Conservation (phyloP, 2,797 vertebrate species). For the Phaenicophaeus curvirostris region DNA sequence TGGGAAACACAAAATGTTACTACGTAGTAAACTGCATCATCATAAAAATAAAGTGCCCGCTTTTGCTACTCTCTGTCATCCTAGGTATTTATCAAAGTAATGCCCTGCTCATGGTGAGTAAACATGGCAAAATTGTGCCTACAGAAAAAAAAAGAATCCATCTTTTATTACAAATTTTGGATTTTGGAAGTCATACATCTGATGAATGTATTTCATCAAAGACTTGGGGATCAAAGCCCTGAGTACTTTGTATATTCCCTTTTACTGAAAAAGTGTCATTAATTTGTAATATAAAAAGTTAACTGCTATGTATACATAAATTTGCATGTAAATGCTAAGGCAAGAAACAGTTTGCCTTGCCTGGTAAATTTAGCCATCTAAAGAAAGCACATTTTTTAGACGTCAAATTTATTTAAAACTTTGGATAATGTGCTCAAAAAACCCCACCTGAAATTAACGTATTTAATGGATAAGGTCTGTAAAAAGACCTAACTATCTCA, state of each 20-base stretch:
- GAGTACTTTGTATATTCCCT: background rate
- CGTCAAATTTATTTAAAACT: background rate
- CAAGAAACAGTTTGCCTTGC: background rate
- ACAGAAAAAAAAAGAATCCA: background rate
- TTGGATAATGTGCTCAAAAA: background rate
- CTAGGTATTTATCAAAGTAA: background rate
- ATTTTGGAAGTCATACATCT: background rate
- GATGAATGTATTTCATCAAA: conserved; percentile 10
- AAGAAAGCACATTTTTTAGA: background rate
- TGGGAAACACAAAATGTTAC: background rate
- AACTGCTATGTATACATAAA: background rate
- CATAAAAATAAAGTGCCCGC: background rate
- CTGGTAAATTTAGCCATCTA: background rate
- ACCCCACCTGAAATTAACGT: background rate
- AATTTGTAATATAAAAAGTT: conserved; percentile 4
- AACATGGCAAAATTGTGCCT: background rate
- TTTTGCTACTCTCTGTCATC: background rate
- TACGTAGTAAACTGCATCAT: background rate
- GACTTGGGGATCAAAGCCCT: background rate
- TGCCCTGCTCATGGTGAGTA: background rate
- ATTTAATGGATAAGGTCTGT: background rate
- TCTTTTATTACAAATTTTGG: background rate
- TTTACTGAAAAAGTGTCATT: background rate
- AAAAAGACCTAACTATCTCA: background rate
- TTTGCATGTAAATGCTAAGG: background rate